Conservation (phyloP, 1,140 invertebrate genomes). For the Triops longicaudatus region DNA sequence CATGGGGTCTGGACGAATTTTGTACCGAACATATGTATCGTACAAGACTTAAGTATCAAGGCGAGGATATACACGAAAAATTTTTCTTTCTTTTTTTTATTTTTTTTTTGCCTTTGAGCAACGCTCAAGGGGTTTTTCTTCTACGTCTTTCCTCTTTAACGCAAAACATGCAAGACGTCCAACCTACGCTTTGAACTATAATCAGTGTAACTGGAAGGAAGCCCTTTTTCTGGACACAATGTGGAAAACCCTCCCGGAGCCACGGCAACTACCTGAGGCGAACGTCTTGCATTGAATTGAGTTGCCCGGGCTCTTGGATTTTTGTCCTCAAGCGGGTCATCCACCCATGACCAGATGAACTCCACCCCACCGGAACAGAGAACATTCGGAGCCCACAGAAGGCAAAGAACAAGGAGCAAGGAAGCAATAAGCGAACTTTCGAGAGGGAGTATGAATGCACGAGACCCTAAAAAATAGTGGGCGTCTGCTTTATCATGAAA, state of each 20-base stretch:
- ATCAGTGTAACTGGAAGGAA: not conserved
- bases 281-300: not conserved
- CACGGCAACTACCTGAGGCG: not conserved
- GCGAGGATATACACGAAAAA: not conserved
- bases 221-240: slow-evolving; percentile 3
- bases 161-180: slow-evolving; percentile 10
- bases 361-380: slow-evolving; percentile 5
- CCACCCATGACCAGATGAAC: slow-evolving; percentile 14
- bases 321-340: slow-evolving; percentile 14
- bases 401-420: not conserved
- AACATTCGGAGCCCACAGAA: not conserved
- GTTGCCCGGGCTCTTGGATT: not conserved
- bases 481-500: not conserved
- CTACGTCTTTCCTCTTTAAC: not conserved
- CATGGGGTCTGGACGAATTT: not conserved
- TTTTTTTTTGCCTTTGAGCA: not conserved
- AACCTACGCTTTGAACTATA: slow-evolving; percentile 2
- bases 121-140: not conserved
- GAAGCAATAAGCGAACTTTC: not conserved
- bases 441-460: not conserved
- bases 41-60: not conserved
- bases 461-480: not conserved
- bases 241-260: not conserved
- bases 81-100: not conserved
- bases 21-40: not conserved